Evolutionary conservation across 1,140 invertebrate species (phyloP).

Genomic region (Drosophila micromelanica): DNA sequence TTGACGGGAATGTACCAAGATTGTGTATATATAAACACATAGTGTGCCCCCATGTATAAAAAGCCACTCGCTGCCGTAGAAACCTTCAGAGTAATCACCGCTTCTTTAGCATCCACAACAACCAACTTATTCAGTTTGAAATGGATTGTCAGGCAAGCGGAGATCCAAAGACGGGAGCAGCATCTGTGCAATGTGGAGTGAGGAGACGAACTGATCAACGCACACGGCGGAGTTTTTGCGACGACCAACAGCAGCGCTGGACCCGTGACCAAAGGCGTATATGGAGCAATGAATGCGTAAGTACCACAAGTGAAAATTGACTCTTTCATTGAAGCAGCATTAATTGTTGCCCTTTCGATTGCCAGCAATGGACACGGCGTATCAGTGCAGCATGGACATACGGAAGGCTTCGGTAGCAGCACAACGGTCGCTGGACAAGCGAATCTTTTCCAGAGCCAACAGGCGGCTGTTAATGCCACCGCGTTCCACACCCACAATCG

Average conservation of each 20-base stretch:
- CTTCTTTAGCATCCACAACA: slow-evolving; percentile 19
- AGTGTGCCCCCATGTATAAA: slow-evolving; percentile 43
- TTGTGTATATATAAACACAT: not conserved
- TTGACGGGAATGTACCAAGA: slow-evolving; percentile 27
- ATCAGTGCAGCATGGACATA: slow-evolving; percentile 58
- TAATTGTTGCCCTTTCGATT: not conserved
- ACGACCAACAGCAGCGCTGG: slow-evolving; percentile 35
- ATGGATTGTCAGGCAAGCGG: slow-evolving; percentile 59
- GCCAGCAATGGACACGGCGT: slow-evolving; percentile 57
- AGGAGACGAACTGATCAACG: slow-evolving; percentile 46
- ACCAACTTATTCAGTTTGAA: not conserved
- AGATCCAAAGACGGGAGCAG: slow-evolving; percentile 60
- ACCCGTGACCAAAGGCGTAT: slow-evolving; percentile 65
- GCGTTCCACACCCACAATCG: slow-evolving; percentile 53
- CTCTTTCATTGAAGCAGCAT: not conserved
- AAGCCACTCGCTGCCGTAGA: not conserved
- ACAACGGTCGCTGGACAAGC: slow-evolving; percentile 43
- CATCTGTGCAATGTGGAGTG: slow-evolving; percentile 34
- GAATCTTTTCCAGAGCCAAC: slow-evolving; percentile 48
- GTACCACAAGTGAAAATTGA: slow-evolving; percentile 12
- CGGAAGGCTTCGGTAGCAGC: slow-evolving; percentile 40
- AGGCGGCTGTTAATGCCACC: slow-evolving; percentile 35
- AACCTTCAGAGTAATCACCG: slow-evolving; percentile 28
- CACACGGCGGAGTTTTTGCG: slow-evolving; percentile 58
- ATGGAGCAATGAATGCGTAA: slow-evolving; percentile 64